Evolutionary conservation across 2,797 vertebrate species (phyloP).

Genomic region (Anomalospiza imberbis): DNA sequence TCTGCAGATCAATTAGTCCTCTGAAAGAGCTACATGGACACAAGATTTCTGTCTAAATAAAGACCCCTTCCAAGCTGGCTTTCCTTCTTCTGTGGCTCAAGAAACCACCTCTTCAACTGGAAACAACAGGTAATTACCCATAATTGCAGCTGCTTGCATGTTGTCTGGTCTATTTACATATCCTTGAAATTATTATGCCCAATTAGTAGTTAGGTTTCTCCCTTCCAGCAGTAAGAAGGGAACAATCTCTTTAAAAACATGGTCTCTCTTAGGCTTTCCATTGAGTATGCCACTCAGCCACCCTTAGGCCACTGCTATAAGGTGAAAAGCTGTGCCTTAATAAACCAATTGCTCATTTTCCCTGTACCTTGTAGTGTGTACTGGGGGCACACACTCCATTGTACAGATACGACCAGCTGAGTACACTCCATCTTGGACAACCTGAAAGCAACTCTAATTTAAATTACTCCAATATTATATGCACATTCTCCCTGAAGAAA

Average conservation of each 20-base stretch:
- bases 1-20: not conserved
- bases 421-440: not conserved
- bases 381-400: not conserved
- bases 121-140: not conserved
- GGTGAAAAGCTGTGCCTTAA: not conserved
- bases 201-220: not conserved
- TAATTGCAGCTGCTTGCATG: not conserved
- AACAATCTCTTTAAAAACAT: not conserved
- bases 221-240: not conserved
- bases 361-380: not conserved
- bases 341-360: not conserved
- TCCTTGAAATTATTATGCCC: not conserved
- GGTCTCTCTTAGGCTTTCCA: not conserved
- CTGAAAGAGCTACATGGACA: not conserved
- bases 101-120: not conserved
- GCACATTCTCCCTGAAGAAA: not conserved
- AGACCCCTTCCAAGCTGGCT: not conserved
- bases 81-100: not conserved
- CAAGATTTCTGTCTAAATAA: not conserved
- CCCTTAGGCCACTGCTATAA: not conserved
- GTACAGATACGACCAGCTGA: not conserved
- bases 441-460: not conserved
- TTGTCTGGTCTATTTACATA: not conserved
- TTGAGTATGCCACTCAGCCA: not conserved
- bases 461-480: not conserved